phyloP scores from a whole-genome alignment of 2,888 invertebrate species.

The Empis stercorea region DNA sequence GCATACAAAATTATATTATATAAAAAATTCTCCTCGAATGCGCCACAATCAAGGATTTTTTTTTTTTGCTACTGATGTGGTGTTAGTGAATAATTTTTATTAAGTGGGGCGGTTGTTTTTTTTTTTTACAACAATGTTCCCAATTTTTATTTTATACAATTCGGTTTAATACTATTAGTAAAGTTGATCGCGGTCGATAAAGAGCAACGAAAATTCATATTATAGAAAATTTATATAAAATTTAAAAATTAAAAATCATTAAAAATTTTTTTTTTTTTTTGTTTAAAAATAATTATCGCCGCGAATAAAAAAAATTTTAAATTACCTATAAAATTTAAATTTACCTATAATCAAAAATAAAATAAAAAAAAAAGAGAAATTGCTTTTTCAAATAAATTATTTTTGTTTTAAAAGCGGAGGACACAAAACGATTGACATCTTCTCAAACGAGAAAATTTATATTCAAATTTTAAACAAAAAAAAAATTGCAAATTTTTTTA shows the following conservation, averaged over 20 bases:
- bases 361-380: background rate
- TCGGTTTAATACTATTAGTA: slow-evolving; percentile 11
- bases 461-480: too few relatives aligned
- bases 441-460: too few relatives aligned
- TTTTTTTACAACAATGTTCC: background rate
- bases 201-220: background rate
- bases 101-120: background rate
- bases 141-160: background rate
- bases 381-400: background rate
- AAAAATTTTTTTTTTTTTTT: too few relatives aligned
- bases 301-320: background rate
- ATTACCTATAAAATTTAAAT: background rate
- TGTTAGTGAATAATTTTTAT: too few relatives aligned
- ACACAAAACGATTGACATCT: too few relatives aligned
- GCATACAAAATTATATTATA: too few relatives aligned
- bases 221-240: background rate
- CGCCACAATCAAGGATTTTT: too few relatives aligned
- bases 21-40: too few relatives aligned
- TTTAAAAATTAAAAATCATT: too few relatives aligned
- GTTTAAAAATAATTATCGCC: background rate
- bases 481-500: too few relatives aligned
- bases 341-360: background rate
- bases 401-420: background rate
- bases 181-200: slow-evolving; percentile 19
- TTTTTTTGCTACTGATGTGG: too few relatives aligned